phyloP scores from a whole-genome alignment of 2,113 vertebrate species.

The Scopus umbretta region DNA sequence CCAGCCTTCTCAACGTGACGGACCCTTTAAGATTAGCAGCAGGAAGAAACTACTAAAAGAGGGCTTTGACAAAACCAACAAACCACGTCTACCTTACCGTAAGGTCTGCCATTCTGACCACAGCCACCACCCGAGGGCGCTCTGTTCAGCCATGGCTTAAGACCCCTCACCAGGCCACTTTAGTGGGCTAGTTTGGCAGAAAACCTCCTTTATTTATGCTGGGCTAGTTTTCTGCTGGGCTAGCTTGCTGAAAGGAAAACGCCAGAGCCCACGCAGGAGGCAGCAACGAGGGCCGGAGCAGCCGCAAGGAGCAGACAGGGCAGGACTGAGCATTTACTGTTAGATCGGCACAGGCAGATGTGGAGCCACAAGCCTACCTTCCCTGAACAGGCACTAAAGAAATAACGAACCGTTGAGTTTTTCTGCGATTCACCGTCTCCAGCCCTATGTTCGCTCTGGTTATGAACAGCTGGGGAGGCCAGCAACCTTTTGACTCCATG shows the following conservation, averaged over 20 bases:
- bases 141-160: neutral
- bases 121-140: neutral
- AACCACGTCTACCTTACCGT: neutral
- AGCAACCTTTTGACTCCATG: neutral
- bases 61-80: neutral
- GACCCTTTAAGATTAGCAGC: neutral
- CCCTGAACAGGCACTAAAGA: neutral
- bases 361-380: neutral
- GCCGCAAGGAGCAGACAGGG: neutral
- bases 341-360: neutral
- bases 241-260: neutral
- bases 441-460: accelerated
- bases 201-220: neutral
- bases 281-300: accelerated
- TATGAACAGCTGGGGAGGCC: neutral
- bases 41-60: neutral
- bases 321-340: neutral
- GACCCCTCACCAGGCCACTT: neutral
- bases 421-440: neutral
- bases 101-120: neutral
- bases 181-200: neutral
- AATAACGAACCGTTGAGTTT: neutral
- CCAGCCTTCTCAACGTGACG: neutral
- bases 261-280: neutral
- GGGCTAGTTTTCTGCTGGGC: neutral